phyloP scores from a whole-genome alignment of 2,888 invertebrate genomes.

The Archips xylosteana region DNA sequence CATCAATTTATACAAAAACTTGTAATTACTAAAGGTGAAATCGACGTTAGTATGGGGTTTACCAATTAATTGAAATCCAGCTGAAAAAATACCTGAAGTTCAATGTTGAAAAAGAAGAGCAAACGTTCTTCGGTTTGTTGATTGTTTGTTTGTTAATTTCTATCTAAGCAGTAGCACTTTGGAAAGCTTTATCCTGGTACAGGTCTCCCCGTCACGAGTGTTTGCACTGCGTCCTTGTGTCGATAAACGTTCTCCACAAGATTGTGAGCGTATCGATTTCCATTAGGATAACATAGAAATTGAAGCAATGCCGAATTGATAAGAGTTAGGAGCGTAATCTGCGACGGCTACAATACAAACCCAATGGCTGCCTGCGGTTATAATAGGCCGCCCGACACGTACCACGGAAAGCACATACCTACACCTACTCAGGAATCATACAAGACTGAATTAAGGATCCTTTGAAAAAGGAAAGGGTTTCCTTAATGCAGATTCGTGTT shows the following conservation, averaged over 20 bases:
- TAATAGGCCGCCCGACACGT: neutral
- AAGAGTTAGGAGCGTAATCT: constrained; percentile 33
- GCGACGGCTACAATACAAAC: constrained; percentile 15
- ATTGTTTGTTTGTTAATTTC: constrained; percentile 37
- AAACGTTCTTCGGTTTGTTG: constrained; percentile 22
- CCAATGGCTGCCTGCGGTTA: constrained; percentile 7
- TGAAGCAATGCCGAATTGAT: constrained; percentile 52
- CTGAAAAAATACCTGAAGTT: neutral
- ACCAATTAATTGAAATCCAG: neutral
- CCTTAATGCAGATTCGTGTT: constrained; percentile 5
- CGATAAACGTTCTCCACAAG: constrained; percentile 60
- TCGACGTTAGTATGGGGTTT: neutral
- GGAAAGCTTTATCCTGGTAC: constrained; percentile 47
- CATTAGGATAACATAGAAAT: constrained; percentile 69
- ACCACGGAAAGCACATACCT: neutral
- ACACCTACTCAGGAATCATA: neutral
- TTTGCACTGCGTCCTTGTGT: constrained; percentile 53
- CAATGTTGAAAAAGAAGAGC: neutral
- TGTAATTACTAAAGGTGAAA: no score
- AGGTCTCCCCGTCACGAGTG: constrained; percentile 49
- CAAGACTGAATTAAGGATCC: constrained; percentile 4
- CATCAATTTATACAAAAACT: no score
- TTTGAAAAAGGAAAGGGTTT: constrained; percentile 13
- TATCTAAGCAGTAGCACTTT: constrained; percentile 27
- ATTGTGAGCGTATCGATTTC: constrained; percentile 71